Percentiles rank a stretch among this genome's conserved stretches.
Conservation (phyloP, 2,113 vertebrate species). For the Murina feae region DNA sequence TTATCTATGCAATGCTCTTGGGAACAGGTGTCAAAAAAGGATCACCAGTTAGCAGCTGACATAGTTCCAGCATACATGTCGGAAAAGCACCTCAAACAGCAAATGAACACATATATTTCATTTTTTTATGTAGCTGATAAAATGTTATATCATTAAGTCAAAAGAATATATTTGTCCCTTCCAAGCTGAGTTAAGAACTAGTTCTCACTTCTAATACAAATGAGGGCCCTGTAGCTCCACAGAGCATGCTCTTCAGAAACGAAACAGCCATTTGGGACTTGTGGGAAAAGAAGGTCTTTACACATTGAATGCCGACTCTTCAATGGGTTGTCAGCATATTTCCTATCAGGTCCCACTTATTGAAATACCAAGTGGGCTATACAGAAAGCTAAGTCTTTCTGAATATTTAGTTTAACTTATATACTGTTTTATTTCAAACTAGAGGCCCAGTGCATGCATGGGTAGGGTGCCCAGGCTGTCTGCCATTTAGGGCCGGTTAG, state of each 20-base stretch:
- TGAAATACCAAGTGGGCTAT: neutral
- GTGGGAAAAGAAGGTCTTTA: neutral
- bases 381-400: neutral
- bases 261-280: neutral
- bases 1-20: constrained; percentile 87
- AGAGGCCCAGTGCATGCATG: too few relatives aligned
- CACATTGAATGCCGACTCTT: neutral
- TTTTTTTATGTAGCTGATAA: constrained; percentile 56
- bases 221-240: neutral
- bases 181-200: constrained; percentile 46
- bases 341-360: neutral
- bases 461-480: too few relatives aligned
- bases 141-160: constrained; percentile 42
- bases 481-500: too few relatives aligned
- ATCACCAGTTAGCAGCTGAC: constrained; percentile 88
- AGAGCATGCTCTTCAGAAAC: neutral
- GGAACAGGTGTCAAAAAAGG: constrained; percentile 87
- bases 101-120: constrained; percentile 48
- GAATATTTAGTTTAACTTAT: constrained; percentile 14
- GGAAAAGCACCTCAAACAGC: constrained; percentile 50
- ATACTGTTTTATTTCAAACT: constrained; percentile 1
- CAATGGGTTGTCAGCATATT: neutral
- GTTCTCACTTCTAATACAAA: neutral
- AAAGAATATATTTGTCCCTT: neutral
- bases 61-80: constrained; percentile 68